Conservation (phyloP, 2,888 invertebrate genomes). For the Hydriomena furcata region DNA sequence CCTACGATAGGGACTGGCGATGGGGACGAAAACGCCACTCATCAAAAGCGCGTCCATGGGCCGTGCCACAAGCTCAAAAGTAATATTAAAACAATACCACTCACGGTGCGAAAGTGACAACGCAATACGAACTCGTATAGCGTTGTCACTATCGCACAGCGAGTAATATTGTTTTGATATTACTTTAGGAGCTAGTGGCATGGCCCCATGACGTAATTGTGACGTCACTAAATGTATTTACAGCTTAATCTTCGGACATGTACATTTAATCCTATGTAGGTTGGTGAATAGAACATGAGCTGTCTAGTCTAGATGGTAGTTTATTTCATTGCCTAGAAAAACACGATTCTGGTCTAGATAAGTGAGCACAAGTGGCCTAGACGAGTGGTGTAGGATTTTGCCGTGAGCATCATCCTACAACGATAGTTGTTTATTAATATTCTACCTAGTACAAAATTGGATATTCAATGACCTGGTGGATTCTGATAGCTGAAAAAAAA, state of each 20-base stretch:
- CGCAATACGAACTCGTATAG: too few species aligned
- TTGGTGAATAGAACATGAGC: conserved; percentile 1
- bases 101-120: too few species aligned
- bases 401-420: too few species aligned
- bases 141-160: too few species aligned
- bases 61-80: too few species aligned
- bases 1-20: conserved; percentile 51
- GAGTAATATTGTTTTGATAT: too few species aligned
- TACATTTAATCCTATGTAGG: conserved; percentile 11
- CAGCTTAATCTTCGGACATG: conserved; percentile 35
- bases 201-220: conserved; percentile 60
- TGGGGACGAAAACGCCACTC: conserved; percentile 51
- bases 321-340: conserved; percentile 6
- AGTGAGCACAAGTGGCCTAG: background rate
- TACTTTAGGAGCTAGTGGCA: too few species aligned
- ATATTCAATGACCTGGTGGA: too few species aligned
- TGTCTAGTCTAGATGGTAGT: conserved; percentile 10
- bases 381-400: background rate
- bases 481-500: too few species aligned
- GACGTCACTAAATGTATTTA: conserved; percentile 58
- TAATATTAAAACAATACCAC: too few species aligned
- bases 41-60: conserved; percentile 44
- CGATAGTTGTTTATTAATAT: too few species aligned
- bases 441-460: too few species aligned
- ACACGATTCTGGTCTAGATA: background rate